Evolutionary conservation across 2,797 vertebrate species (phyloP), one percentile per base, ranked within the genome.

Genomic region (Myotis pilosus): DNA sequence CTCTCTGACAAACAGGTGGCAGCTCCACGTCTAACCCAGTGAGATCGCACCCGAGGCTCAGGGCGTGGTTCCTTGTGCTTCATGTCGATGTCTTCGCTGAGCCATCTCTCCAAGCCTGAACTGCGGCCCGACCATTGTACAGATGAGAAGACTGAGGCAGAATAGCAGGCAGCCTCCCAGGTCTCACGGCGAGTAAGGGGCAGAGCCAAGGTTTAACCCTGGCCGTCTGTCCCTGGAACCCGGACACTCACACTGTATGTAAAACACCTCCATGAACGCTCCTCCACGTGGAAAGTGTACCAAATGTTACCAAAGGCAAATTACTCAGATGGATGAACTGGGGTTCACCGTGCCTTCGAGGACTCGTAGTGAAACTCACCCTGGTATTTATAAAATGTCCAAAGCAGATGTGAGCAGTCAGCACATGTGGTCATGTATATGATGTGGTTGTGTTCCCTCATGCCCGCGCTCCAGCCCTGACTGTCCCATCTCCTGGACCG

Each of bases 371-470:
- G 53, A 72, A 86, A 55, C 19, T 49, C 23, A 41, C 53, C 5
- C 51, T 72, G 2, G 10, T 33, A 3, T 36, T 5, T 55, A 51
- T 28, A 16, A 51, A 87, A 51, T 53, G 13, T 68, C 60, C 64
- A 41, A 11, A 38, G 47, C 8, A 60, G 25, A 17, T 1, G 6
- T 25, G n/a, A 33, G 10, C 13, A 0, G 25, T 47, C 33, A 87
- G 57, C 44, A 15, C 33, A 13, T 2, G 12, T 6, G 4, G n/a
- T 25, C 12, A 1, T 11, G 2, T 13, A 8, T 10, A 3, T 28
- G 66, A 30, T 13, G 36, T 38, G 41, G 28, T 28, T 49, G n/a
- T 30, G 15, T 16, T 49, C 62, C 53, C 19, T 2, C 6, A 13
- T 3, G 19, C 41, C 9, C 0, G 20, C 22, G 13, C 53, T 86